Evolutionary conservation across 2,797 vertebrate genomes (phyloP).

Genomic region (Hemibagrus guttatus): DNA sequence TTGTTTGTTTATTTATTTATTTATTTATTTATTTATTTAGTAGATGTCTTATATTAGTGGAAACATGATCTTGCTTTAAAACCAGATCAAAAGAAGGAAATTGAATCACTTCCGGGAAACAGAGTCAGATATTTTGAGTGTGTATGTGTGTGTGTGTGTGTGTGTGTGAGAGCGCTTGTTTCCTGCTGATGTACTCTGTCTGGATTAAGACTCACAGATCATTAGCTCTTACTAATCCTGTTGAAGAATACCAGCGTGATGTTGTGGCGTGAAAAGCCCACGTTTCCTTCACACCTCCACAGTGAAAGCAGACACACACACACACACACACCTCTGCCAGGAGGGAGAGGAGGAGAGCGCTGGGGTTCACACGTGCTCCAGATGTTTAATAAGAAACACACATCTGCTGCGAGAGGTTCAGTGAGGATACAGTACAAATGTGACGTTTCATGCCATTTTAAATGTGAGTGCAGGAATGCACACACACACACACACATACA

Average conservation of each 20-base stretch:
- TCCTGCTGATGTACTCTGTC: conserved; percentile 1
- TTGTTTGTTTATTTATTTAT: no score
- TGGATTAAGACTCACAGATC: not conserved
- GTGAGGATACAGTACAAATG: not conserved
- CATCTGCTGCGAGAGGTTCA: not conserved
- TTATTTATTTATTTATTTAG: not conserved
- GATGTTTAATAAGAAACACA: not conserved
- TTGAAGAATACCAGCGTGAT: not conserved
- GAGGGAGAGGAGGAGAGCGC: not conserved
- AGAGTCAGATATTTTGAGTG: not conserved
- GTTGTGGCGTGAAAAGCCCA: not conserved
- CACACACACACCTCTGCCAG: not conserved
- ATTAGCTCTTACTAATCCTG: not conserved
- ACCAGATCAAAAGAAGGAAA: not conserved
- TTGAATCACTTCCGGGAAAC: not conserved
- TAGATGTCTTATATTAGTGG: not conserved
- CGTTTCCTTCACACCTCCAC: conserved; percentile 21
- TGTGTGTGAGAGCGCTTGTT: not conserved
- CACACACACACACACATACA: not conserved
- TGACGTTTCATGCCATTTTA: not conserved
- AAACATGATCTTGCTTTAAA: not conserved
- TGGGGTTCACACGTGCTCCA: not conserved
- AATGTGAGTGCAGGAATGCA: not conserved
- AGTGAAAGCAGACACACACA: not conserved
- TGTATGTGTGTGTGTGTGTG: not conserved